Base-by-base conservation (phyloP, 1,140 invertebrate genomes). In the Hesperophylax magnus region DNA sequence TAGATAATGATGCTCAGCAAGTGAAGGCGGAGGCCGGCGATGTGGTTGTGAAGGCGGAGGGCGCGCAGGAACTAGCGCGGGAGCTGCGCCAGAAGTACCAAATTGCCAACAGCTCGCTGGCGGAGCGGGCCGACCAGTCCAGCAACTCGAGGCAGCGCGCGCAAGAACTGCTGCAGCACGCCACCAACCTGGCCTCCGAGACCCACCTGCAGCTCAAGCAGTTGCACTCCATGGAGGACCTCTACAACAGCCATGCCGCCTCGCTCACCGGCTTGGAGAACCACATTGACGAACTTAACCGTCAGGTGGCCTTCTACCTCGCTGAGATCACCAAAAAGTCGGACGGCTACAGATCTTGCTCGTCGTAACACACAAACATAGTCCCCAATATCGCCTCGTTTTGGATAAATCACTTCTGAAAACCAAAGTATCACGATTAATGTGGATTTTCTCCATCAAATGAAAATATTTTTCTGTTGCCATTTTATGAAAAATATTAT, bases 121-220 rank as follows among this genome's bases (percentile, higher is more conserved):
- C 88, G n/a, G 87, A 88, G 65, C 86, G 88, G 54, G 90, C 91
- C 6, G 90, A 87, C 60, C 86, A 90, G 78, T 90, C 91, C 5
- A 89, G 90, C 6, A 88, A 88, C 81, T 88, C 95, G 0, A 93
- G 95, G 82, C 91, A 93, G 74, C 91, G 94, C 80, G 95, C 96
- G 7, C 93, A 95, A 84, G 87, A 90, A 34, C 87, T 98, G 22
- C 90, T 96, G 31, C 92, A 94, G 80, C 89, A 93, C 79, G 96
- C 96, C 3, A 94, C 93, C 63, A 93, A 93, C 81, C 87, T 97
- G 0, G 95, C 95, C 0, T 93, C 93, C 77, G 94, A 94, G 81
- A 95, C 95, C 0, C 92, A 93, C 82, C 92, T 90, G 14, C 96
- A 96, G 86, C 89, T 96, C 11, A 93, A 93, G 82, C 92, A 95